Evolutionary conservation across 2,888 invertebrate genomes (phyloP).

Genomic region (Tipula vernalis): DNA sequence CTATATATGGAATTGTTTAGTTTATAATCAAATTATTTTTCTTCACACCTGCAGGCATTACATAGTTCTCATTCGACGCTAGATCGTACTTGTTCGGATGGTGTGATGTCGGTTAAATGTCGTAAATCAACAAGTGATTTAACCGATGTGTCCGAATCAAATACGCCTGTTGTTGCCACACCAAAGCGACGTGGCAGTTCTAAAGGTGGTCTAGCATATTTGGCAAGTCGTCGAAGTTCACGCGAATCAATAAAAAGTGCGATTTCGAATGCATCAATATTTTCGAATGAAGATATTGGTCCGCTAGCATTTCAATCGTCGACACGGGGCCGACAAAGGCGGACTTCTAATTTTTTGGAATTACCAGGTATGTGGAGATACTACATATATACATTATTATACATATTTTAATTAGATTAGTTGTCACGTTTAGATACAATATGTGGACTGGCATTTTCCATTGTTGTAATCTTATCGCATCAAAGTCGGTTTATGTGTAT

Average conservation of each 20-base stretch:
- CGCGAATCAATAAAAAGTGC: slow-evolving; percentile 52
- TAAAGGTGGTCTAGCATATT: slow-evolving; percentile 56
- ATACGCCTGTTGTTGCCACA: slow-evolving; percentile 22
- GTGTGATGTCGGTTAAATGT: slow-evolving; percentile 36
- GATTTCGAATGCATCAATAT: slow-evolving; percentile 54
- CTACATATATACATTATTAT: background rate
- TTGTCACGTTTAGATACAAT: background rate
- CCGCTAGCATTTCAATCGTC: slow-evolving; percentile 70
- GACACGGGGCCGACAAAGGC: slow-evolving; percentile 60
- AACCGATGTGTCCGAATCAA: slow-evolving; percentile 46
- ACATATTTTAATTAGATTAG: background rate
- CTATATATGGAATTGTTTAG: background rate
- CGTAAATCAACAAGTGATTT: slow-evolving; percentile 69
- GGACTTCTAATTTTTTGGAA: slow-evolving; percentile 78
- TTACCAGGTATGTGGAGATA: slow-evolving; percentile 62
- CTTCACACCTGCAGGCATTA: slow-evolving; percentile 22
- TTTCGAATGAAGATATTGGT: slow-evolving; percentile 65
- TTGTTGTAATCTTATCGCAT: background rate
- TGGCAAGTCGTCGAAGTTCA: slow-evolving; percentile 77
- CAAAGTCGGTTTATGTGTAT: background rate
- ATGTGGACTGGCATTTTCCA: background rate
- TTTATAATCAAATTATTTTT: background rate
- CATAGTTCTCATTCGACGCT: slow-evolving; percentile 35
- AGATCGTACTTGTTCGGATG: slow-evolving; percentile 35
- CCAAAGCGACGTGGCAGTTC: slow-evolving; percentile 50